A percentile compares a stretch with the other conserved stretches of the same genome.
Evolutionary conservation across 2,797 vertebrate genomes (phyloP).

Genomic region (Scarus forsteni): DNA sequence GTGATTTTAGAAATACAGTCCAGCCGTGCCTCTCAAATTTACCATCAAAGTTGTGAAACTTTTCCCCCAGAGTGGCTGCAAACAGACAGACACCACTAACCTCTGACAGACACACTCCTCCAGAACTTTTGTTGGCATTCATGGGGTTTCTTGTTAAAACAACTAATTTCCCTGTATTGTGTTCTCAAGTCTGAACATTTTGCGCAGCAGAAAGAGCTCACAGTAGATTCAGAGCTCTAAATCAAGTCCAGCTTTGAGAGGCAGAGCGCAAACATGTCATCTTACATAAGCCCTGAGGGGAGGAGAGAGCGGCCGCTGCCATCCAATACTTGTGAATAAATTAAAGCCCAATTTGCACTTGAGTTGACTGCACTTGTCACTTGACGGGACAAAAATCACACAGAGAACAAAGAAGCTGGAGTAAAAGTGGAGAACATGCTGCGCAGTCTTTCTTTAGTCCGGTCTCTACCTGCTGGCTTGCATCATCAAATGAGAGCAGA

Average conservation of each 20-base stretch:
- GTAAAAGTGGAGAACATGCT: conserved; percentile 27
- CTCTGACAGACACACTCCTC: conserved; percentile 30
- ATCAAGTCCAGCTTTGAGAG: conserved; percentile 61
- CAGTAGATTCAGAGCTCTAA: conserved; percentile 29
- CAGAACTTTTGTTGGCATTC: conserved; percentile 28
- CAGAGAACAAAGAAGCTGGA: conserved; percentile 55
- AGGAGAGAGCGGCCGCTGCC: conserved; percentile 29
- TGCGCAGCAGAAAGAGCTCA: conserved; percentile 7
- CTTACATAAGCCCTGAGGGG: conserved; percentile 61
- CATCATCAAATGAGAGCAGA: conserved; percentile 67
- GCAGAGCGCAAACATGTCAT: conserved; percentile 72
- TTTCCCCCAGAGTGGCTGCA: conserved; percentile 13
- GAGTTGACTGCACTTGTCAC: conserved; percentile 44
- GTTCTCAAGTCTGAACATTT: conserved; percentile 30
- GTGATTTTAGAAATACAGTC: neutral
- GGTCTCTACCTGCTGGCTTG: conserved; percentile 68
- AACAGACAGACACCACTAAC: conserved; percentile 20
- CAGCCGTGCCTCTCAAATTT: conserved; percentile 2
- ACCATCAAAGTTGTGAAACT: conserved; percentile 15
- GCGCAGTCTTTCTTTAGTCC: conserved; percentile 74
- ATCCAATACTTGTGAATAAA: conserved; percentile 57
- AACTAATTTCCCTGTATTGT: conserved; percentile 41
- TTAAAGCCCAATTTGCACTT: conserved; percentile 68
- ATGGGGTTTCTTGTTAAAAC: conserved; percentile 45
- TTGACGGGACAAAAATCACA: conserved; percentile 46